Conservation (phyloP, 2,797 vertebrate genomes). For the Enteromius treurensis region DNA sequence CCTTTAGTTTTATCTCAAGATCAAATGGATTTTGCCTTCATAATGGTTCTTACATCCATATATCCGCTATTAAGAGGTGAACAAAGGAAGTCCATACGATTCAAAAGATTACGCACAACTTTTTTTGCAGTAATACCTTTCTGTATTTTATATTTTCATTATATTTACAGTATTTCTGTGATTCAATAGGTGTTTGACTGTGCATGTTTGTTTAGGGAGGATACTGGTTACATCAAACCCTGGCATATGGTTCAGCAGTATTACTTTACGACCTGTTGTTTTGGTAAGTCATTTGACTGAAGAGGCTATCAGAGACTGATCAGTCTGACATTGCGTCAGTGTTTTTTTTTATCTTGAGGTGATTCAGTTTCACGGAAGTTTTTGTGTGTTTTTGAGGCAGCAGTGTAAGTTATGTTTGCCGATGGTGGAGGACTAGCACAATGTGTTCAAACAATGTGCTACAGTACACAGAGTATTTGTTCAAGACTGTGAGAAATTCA, state of each 20-base stretch:
- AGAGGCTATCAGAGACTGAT: constrained; percentile 9
- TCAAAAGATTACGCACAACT: neutral
- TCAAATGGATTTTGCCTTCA: constrained; percentile 9
- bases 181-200: constrained; percentile 21
- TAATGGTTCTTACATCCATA: neutral
- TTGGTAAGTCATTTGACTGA: constrained; percentile 33
- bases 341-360: constrained; percentile 18
- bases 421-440: constrained; percentile 75
- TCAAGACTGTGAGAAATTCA: constrained; percentile 55
- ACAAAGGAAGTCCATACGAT: neutral
- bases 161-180: constrained; percentile 17
- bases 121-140: neutral
- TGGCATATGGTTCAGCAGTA: constrained; percentile 40
- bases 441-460: constrained; percentile 66
- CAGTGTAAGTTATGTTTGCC: constrained; percentile 71
- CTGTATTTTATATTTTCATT: neutral
- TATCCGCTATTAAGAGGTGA: neutral
- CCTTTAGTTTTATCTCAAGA: constrained; percentile 14
- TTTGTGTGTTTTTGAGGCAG: constrained; percentile 71
- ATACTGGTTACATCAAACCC: constrained; percentile 10
- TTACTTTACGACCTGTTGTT: constrained; percentile 14
- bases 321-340: constrained; percentile 18
- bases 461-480: constrained; percentile 69
- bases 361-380: constrained; percentile 63
- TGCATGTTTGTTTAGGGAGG: constrained; percentile 53